Evolutionary conservation across 2,888 invertebrate genomes (phyloP).

Genomic region (Halictus quadricinctus): DNA sequence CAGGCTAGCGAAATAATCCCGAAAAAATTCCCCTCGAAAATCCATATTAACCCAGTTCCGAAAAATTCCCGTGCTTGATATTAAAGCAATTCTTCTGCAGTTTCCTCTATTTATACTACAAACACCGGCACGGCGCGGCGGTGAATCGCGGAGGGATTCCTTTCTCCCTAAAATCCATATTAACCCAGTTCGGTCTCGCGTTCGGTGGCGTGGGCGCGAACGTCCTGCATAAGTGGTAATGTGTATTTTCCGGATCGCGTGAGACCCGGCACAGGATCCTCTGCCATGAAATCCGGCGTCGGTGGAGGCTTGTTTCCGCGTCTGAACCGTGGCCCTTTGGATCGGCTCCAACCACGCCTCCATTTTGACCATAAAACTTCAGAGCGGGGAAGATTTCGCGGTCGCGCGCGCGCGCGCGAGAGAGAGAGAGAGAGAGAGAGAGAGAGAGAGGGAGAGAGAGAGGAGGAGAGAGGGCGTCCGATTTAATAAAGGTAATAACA

Average conservation of each 20-base stretch:
- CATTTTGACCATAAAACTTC: constrained; percentile 70
- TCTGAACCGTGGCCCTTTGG: constrained; percentile 64
- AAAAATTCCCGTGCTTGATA: neutral
- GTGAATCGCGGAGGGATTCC: neutral
- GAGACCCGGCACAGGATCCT: neutral
- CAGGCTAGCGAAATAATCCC: neutral
- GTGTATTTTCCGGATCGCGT: constrained; percentile 7
- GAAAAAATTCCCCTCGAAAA: neutral
- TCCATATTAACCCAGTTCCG: neutral
- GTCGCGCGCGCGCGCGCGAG: constrained; percentile 39
- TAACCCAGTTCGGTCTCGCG: neutral
- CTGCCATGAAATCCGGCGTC: neutral
- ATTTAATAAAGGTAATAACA: constrained; percentile 81
- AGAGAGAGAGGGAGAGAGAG: neutral
- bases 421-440: neutral
- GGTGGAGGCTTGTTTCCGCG: constrained; percentile 38
- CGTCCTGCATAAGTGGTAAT: constrained; percentile 8
- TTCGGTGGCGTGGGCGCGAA: neutral
- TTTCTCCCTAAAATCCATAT: constrained; percentile 3
- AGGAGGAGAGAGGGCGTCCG: neutral
- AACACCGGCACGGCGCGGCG: neutral
- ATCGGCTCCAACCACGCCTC: constrained; percentile 77
- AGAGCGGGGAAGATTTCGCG: constrained; percentile 53
- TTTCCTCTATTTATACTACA: neutral
- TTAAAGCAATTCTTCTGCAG: neutral